Base-by-base conservation (phyloP, 2,888 invertebrate species). In the Drosophila cracens region DNA sequence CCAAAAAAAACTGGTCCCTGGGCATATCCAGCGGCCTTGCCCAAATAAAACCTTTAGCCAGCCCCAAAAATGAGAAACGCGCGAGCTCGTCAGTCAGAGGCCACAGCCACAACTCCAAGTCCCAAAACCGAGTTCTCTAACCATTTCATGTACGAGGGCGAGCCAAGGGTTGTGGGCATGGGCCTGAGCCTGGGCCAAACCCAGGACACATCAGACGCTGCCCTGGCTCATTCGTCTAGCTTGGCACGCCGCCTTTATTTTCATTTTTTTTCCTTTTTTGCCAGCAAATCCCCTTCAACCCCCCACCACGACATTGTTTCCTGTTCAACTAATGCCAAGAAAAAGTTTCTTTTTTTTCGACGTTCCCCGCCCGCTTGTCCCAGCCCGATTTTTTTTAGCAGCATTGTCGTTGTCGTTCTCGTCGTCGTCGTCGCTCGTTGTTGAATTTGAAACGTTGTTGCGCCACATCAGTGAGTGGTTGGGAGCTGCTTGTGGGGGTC, bases 301-400 rank as follows among this genome's bases (percentile, higher is more conserved):
- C 58, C 80, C 57, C 69, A 51, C 70, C 75, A 59, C 60, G 56
- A 61, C 80, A 81, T 79, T 53, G 74, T 76, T 90, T 90, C 90
- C 87, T 87, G 90, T 81, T 89, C 89, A 87, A 81, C 90, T 90
- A 87, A 87, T 90, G 87, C 87, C 90, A 88, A 90, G 87, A 90
- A 88, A 87, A 88, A 82, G 81, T 90, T 82, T 78, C 64, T 71
- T 78, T 79, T 68, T 83, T 68, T 72, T 74, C 73, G 59, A 76
- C 76, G 70, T 73, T 74, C 51, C 51, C 59, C 52, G 62, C 34
- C 29, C 38, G 27, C 66, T 49, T 16, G 18, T 52, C 53, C 70
- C 73, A 25, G 51, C 58, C 68, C 53, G 48, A 69, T 69, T 63
- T 66, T 70, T 61, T 78, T 27, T 11, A 36, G 27, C 80, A 77